These are phyloP conservation scores for Pangasius sanitwongsei DNA, from an alignment of 2,797 vertebrate species.

Conservation along the genomic window DNA sequence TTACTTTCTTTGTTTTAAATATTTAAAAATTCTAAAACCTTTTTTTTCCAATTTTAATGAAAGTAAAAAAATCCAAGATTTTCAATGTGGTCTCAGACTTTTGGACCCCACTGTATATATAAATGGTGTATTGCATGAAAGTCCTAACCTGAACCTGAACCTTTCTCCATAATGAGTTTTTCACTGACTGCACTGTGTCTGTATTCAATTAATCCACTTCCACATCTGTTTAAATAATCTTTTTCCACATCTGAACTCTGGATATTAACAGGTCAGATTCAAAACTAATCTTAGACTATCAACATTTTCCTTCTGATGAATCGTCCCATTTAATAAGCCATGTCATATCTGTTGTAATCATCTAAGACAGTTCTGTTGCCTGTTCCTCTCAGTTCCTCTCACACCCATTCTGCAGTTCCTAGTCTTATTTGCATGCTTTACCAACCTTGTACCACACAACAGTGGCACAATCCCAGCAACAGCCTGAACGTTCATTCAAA, in stretches of 20 bases:
- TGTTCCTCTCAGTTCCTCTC: constrained; percentile 8
- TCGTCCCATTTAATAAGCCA: not conserved
- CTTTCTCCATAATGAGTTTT: not conserved
- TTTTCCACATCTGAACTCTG: not conserved
- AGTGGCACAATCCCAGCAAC: not conserved
- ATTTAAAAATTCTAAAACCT: not conserved
- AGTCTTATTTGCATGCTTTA: constrained; percentile 1
- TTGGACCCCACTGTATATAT: not conserved
- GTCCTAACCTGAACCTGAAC: not conserved
- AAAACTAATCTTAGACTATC: not conserved
- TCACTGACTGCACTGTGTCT: not conserved
- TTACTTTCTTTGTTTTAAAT: not conserved
- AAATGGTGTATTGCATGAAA: not conserved
- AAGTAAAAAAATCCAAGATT: not conserved
- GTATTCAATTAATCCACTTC: not conserved
- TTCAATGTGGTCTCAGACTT: not conserved
- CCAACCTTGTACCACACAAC: not conserved
- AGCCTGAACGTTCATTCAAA: not conserved
- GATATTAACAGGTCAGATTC: not conserved
- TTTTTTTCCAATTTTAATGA: not conserved
- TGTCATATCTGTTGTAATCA: constrained; percentile 5
- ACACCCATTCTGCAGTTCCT: not conserved
- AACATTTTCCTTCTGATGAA: not conserved
- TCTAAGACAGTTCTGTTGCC: not conserved
- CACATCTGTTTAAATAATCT: not conserved